Evolutionary conservation across 2,113 vertebrate species (phyloP), one percentile per base, ranked within the genome.

Genomic region (Psittacula cyanocephala): DNA sequence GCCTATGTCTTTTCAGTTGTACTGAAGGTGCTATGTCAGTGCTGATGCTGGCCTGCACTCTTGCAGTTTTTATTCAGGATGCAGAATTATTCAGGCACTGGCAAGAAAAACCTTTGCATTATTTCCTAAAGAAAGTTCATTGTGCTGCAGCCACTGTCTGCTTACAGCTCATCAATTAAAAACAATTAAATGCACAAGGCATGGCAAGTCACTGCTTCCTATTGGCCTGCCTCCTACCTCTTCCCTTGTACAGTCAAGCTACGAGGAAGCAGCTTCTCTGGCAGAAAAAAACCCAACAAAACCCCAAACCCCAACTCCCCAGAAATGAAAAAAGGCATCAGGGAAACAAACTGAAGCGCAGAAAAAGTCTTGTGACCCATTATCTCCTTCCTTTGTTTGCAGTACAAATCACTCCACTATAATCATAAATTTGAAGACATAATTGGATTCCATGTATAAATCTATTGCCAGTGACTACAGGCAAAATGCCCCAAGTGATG

Each of bases 321-420:
- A 74, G 46, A 83, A 96, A 37, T 67, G 49, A 74, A 80, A 88
- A 74, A 72, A 57, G 3, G 31, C 27, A 9, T 7, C 22, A 68
- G 23, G 27, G 49, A 81, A 93, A 47, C 33, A 72, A 86, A 57
- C 7, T 67, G 37, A 75, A 94, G 69, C 29, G 59, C 13, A 55
- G 28, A 24, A 86, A 89, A 74, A 83, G 31, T 9, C 85, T 67
- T 91, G 55, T 84, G 86, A 94, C 72, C 37, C 49, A 53, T 74
- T n/a, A 71, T 39, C 20, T 91, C 88, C 88, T 80, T 86, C 91
- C 89, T 80, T 86, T 31, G 5, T 95, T 96, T 96, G 91, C 83
- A 37, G 43, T 46, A 81, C 62, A 93, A 93, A 93, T 96, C 37
- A 55, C 77, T 41, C 47, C 17, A 3, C 83, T 94, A 68, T 43